Evolutionary conservation across 2,888 invertebrate species (phyloP), one percentile per base, ranked within the genome.

Genomic region (Nephrocerus scutellatus): DNA sequence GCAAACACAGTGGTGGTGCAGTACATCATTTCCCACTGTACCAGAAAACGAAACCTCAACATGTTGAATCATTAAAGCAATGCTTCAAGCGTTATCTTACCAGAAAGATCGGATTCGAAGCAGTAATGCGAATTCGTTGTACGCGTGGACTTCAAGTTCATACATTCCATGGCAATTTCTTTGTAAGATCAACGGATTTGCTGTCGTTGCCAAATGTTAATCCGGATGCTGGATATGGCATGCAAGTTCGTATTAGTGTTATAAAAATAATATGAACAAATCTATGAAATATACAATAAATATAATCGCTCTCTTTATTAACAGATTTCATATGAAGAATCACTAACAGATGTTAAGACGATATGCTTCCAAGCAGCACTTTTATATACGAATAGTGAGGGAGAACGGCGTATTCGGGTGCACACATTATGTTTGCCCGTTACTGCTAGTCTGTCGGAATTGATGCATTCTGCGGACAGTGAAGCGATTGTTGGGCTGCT

Each of bases 151-250:
- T 98, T 40, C 77, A 89, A 18, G 90, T 98, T 56, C 95, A 97
- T 70, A 92, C 95, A 60, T 98, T 98, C 80, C 96, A 97, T 72
- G 98, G 98, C 25, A 97, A 97, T 71, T 96, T 96, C 77, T 98
- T 98, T 71, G 97, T 98, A 33, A 79, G 98, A 4, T 96, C 97
- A 0, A 95, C 96, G 4, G 97, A 98, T 72, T 74, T 98, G 38
- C 72, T 98, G 40, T 91, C 93, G 9, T 71, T 98, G 53, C 96
- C 98, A 24, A 97, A 97, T 72, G 85, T 96, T 42, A 97, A 95
- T 62, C 97, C 98, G 0, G 98, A 99, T 70, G 86, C 93, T 5
- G 96, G 92, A 13, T 96, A 93, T 68, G 97, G 91, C 32, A 96
- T 97, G 86, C 97, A 98, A 73, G 82, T 95, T 46, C 41, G 43